Base-by-base conservation (phyloP, 2,888 invertebrate species). In the Sceliomorpha sp. region DNA sequence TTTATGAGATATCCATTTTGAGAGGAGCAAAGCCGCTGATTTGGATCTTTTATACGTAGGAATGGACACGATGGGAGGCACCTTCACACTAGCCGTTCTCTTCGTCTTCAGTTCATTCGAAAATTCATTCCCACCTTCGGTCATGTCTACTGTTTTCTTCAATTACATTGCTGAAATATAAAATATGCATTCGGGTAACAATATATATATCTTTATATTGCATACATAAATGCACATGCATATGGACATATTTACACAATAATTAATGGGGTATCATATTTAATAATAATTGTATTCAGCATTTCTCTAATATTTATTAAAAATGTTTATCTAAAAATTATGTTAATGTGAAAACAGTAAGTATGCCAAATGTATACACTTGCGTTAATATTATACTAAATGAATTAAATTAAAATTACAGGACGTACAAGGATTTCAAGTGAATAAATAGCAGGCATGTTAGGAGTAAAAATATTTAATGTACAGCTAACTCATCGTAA, bases 31-130 rank as follows among this genome's bases (percentile, higher is more conserved):
- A 5, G 84, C 77, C 13, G 78, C 66, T 0, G 81, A 76, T 20
- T 72, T 76, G 3, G 76, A 77, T 50, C 79, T 81, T 6, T 73
- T 59, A 14, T 37, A 29, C 1, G 47, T 32, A 0, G 72, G 42
- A 20, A 66, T 45, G 5, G 66, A 45, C 1, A 63, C 63, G 20
- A 24, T 64, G 6, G 83, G 66, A 1, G 66, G 36, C 3, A 77
- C 66, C 2, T 63, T 64, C 45, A 73, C 81, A 34, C 79, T 78
- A 40, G 82, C 82, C 64, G 83, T 79, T 50, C 86, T 81, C 50
- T 84, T 74, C 5, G 73, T 47, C 3, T 63, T 39, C 42, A 76
- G 72, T 8, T 60, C 56, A n/a, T 37, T 45, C 26, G n/a, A n/a
- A n/a, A 63, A 29, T 51, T 51, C 60, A 44, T 71, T 55, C n/a